Evolutionary conservation across 2,888 invertebrate species (phyloP).

Genomic region (Aethes cnicana): DNA sequence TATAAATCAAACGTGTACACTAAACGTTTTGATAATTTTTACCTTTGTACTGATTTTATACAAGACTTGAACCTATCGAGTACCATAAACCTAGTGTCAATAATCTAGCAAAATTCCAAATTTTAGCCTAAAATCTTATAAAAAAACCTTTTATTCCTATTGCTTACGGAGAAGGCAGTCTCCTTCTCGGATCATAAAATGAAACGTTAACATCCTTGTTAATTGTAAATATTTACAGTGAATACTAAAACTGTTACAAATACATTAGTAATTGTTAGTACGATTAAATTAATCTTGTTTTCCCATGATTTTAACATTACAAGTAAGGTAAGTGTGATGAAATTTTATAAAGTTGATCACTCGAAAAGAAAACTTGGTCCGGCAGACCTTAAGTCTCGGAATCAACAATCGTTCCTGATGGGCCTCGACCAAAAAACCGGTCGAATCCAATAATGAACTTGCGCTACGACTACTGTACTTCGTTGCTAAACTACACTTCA

Average conservation of each 20-base stretch:
- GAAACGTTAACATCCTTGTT: slow-evolving; percentile 37
- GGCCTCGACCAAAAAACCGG: slow-evolving; percentile 17
- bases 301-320: slow-evolving; percentile 22
- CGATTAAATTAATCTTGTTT: slow-evolving; percentile 35
- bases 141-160: slow-evolving; percentile 58
- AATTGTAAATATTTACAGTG: slow-evolving; percentile 42
- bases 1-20: slow-evolving; percentile 57
- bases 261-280: slow-evolving; percentile 38
- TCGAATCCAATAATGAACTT: slow-evolving; percentile 19
- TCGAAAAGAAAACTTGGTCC: slow-evolving; percentile 3
- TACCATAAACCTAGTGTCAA: slow-evolving; percentile 33
- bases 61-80: slow-evolving; percentile 63
- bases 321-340: slow-evolving; percentile 15
- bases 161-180: slow-evolving; percentile 49
- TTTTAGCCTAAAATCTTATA: slow-evolving; percentile 66
- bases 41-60: slow-evolving; percentile 77
- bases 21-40: slow-evolving; percentile 39
- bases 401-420: slow-evolving; percentile 2
- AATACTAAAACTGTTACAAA: slow-evolving; percentile 34
- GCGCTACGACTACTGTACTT: slow-evolving; percentile 31
- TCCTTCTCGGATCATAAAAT: slow-evolving; percentile 23
- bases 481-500: slow-evolving; percentile 2
- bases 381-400: too few relatives aligned
- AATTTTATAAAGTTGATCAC: slow-evolving; percentile 13
- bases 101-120: slow-evolving; percentile 55